These are phyloP conservation scores for Thecophora atra DNA, from an alignment of 2,888 invertebrate species.

Conservation along the genomic window DNA sequence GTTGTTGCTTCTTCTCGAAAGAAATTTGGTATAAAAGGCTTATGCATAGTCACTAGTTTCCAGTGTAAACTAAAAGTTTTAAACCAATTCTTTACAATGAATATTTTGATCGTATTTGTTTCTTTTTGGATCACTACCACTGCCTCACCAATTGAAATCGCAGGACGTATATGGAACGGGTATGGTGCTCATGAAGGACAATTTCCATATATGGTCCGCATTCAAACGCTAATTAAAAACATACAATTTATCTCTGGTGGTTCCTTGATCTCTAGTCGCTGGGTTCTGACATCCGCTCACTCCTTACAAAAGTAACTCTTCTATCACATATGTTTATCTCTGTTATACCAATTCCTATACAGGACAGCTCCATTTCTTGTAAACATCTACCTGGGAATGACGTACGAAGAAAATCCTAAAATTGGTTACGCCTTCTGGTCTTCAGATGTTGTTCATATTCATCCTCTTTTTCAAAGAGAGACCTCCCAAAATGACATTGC, in stretches of 20 bases:
- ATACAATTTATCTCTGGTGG: neutral
- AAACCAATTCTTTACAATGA: too few relatives aligned
- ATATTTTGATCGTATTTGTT: neutral
- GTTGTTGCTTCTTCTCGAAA: too few relatives aligned
- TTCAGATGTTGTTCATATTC: neutral
- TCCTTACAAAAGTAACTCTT: neutral
- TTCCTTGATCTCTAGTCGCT: too few relatives aligned
- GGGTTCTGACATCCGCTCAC: slow-evolving; percentile 1
- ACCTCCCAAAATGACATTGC: neutral
- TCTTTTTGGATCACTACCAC: neutral
- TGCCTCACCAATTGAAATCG: neutral
- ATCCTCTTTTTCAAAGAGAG: neutral
- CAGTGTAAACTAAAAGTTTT: too few relatives aligned
- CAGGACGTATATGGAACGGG: neutral
- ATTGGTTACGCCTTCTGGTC: neutral
- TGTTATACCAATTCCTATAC: too few relatives aligned
- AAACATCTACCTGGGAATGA: neutral
- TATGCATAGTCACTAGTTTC: too few relatives aligned
- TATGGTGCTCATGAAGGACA: neutral
- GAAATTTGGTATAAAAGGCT: too few relatives aligned
- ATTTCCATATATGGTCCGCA: neutral
- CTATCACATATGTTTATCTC: neutral
- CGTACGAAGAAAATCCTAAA: neutral
- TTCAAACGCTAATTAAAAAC: neutral
- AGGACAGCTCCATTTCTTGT: neutral